Evolutionary conservation across 2,888 invertebrate species (phyloP), one percentile per base, ranked within the genome.

Genomic region (Philaethria dido): DNA sequence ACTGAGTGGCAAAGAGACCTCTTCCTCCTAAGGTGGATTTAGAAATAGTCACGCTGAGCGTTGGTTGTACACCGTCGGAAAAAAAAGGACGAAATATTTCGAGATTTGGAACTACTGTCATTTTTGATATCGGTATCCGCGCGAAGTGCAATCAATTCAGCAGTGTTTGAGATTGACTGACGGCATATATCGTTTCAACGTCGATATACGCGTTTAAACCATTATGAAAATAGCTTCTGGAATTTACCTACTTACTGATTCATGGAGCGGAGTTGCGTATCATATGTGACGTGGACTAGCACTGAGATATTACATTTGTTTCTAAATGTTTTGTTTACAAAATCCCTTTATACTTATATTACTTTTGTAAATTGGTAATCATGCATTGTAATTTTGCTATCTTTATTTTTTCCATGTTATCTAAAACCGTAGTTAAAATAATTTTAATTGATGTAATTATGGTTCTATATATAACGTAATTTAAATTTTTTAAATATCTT

Each of bases 1-100:
- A 91, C 64, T 93, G 87, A 1, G 86, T 89, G 33, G 96, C 95
- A 74, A 96, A 95, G 20, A 97, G 76, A 29, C 96, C 96, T 72
- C 96, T 94, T 18, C 96, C 96, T 25, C 95, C 94, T 14, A 95
- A 80, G 14, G 80, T 75, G 0, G 96, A 96, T 73, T 86, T 80
- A 70, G 86, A 89, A 60, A 96, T 89, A 52, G 81, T 86, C 95
- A 96, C 96, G n/a, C 57, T 25, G 36, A 62, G 20, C 11, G 71
- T 74, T 1, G 73, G 70, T 36, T 72, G 68, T 50, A 54, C 42
- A 39, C 64, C 39, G 20, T 77, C 44, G 14, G n/a, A 29, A n/a
- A 71, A 48, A 57, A 61, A 64, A 18, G 25, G 33, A 6, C 16
- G 25, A 29, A 63, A 44, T 4, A 33, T 16, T 47, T 65, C 45